Conservation (phyloP, 1,140 invertebrate genomes). For the Dreissena polymorpha region DNA sequence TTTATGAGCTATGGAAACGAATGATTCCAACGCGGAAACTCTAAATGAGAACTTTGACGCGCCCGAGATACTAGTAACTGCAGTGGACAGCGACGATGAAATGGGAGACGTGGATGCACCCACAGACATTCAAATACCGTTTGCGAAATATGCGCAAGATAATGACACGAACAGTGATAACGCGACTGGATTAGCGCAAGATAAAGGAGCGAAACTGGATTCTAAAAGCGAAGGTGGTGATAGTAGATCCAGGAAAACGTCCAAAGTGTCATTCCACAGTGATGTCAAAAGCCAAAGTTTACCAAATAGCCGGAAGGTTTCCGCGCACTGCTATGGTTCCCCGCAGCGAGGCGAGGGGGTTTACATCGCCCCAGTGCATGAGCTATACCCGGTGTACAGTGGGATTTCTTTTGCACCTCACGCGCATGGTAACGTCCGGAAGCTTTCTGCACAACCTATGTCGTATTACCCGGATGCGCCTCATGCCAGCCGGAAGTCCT, state of each 20-base stretch:
- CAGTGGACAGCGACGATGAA: too few species aligned
- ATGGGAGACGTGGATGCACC: too few species aligned
- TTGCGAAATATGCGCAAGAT: neutral
- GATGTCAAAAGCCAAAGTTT: constrained; percentile 3
- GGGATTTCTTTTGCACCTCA: constrained; percentile 27
- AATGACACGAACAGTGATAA: neutral
- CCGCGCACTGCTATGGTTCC: neutral
- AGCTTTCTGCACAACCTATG: constrained; percentile 16
- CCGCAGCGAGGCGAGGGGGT: neutral
- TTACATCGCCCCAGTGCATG: neutral
- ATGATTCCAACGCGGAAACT: too few species aligned
- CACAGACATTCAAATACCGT: too few species aligned
- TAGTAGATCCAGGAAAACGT: constrained; percentile 22
- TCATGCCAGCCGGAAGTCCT: constrained; percentile 17
- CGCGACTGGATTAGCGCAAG: neutral
- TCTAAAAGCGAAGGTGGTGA: constrained; percentile 11
- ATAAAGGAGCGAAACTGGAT: neutral
- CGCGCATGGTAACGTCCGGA: neutral
- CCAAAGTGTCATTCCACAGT: constrained; percentile 45
- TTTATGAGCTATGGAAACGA: too few species aligned
- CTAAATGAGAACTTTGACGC: too few species aligned
- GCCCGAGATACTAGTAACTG: too few species aligned
- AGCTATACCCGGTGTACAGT: constrained; percentile 36
- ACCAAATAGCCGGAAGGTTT: constrained; percentile 26
- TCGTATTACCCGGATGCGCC: too few species aligned